Percentiles rank a stretch among this genome's conserved stretches.
These are phyloP conservation scores for Caligus rogercresseyi DNA, from an alignment of 1,140 invertebrate species.

Conservation along the genomic window DNA sequence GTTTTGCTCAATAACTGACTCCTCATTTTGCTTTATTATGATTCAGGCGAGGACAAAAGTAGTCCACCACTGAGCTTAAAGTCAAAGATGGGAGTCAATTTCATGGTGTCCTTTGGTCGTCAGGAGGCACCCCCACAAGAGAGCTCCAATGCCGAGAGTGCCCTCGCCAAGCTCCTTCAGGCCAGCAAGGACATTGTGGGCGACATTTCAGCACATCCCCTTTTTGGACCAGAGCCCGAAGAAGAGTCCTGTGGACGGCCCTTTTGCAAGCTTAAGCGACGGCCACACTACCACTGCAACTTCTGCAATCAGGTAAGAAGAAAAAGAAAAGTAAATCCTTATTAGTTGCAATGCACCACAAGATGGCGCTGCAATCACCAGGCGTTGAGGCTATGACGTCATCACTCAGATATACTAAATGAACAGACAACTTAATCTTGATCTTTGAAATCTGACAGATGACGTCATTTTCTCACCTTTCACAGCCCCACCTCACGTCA, in stretches of 20 bases:
- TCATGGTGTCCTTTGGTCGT: constrained; percentile 7
- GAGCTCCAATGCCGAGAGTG: constrained; percentile 1
- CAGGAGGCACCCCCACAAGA: neutral
- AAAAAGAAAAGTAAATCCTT: constrained; percentile 2
- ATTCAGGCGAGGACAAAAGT: constrained; percentile 2
- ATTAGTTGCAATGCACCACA: neutral
- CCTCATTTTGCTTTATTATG: neutral
- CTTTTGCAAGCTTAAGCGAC: constrained; percentile 66
- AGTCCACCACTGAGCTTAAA: constrained; percentile 4
- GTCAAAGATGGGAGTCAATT: constrained; percentile 15
- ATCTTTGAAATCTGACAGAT: no score
- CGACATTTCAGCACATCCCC: constrained; percentile 25
- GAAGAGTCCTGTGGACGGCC: constrained; percentile 53
- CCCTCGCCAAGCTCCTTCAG: constrained; percentile 15
- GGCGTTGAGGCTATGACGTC: no score
- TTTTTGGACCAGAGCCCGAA: constrained; percentile 32
- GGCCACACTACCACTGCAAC: constrained; percentile 66
- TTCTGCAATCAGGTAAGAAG: constrained; percentile 53
- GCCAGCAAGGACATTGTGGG: constrained; percentile 13
- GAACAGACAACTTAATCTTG: no score
- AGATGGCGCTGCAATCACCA: no score
- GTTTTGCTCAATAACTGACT: neutral
- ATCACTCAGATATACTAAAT: no score
- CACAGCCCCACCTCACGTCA: no score
- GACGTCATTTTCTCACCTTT: no score